Conservation (phyloP, 2,113 vertebrate species). For the Phoxinus phoxinus region DNA sequence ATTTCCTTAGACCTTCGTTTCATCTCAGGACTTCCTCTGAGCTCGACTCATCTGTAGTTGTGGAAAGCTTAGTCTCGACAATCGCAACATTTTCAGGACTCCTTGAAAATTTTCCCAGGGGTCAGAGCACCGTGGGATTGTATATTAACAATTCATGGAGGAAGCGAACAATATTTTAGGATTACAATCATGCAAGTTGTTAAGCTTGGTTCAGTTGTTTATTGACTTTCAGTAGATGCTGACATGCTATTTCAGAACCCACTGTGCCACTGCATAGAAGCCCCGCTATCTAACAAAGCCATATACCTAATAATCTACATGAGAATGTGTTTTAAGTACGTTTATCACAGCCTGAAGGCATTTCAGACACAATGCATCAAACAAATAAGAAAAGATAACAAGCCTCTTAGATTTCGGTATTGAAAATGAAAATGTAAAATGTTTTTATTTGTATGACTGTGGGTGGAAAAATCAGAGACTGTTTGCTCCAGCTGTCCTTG, state of each 20-base stretch:
- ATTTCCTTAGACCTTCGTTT: conserved; percentile 20
- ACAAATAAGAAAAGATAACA: conserved; percentile 61
- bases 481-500: conserved; percentile 59
- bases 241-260: conserved; percentile 47
- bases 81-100: conserved; percentile 8
- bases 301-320: conserved; percentile 55
- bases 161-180: conserved; percentile 23
- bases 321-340: conserved; percentile 59
- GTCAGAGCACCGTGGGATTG: conserved; percentile 12
- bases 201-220: conserved; percentile 45
- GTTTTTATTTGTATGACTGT: conserved; percentile 56
- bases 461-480: conserved; percentile 54
- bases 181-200: conserved; percentile 32
- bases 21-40: background rate
- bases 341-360: conserved; percentile 59
- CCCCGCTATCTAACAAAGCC: conserved; percentile 55
- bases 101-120: conserved; percentile 17
- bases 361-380: conserved; percentile 61
- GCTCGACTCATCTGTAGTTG: conserved; percentile 11
- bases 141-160: conserved; percentile 39
- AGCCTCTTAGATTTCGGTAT: conserved; percentile 54
- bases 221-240: conserved; percentile 45
- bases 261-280: conserved; percentile 42
- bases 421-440: conserved; percentile 59
- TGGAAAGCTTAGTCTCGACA: background rate